Conservation (phyloP, 2,888 invertebrate species). For the Metallyticus violacea region DNA sequence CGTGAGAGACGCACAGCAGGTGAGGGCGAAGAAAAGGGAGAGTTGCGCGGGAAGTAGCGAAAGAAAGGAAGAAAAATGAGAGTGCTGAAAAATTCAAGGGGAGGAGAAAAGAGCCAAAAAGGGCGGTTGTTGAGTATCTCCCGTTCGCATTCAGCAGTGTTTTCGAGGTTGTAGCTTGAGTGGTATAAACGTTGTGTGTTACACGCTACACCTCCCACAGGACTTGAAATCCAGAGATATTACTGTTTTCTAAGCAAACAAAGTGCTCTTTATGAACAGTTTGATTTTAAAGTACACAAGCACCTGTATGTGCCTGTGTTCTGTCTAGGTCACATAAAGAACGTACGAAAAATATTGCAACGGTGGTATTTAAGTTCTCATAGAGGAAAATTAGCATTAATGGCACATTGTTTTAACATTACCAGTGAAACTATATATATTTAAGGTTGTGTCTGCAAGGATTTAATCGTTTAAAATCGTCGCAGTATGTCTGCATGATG, state of each 20-base stretch:
- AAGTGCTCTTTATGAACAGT: background rate
- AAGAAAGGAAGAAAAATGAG: background rate
- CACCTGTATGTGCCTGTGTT: too few species aligned
- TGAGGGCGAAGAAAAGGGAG: background rate
- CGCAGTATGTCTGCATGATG: too few species aligned
- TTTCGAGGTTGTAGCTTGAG: background rate
- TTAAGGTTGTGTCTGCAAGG: too few species aligned
- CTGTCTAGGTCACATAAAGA: too few species aligned
- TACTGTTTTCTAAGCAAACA: background rate
- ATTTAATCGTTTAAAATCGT: too few species aligned
- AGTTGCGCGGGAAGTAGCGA: background rate
- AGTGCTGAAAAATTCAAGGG: background rate
- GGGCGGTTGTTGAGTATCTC: background rate
- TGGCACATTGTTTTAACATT: too few species aligned
- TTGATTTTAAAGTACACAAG: background rate
- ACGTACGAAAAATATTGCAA: too few species aligned
- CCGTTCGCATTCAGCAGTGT: background rate
- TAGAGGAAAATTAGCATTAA: too few species aligned
- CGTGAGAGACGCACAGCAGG: background rate
- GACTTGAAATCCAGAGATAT: background rate
- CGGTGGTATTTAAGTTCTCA: too few species aligned
- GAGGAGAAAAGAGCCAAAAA: background rate
- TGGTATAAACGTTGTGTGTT: background rate
- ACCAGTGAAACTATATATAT: too few species aligned
- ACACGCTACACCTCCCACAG: background rate